phyloP scores from a whole-genome alignment of 1,140 invertebrate species.

The Apis florea region DNA sequence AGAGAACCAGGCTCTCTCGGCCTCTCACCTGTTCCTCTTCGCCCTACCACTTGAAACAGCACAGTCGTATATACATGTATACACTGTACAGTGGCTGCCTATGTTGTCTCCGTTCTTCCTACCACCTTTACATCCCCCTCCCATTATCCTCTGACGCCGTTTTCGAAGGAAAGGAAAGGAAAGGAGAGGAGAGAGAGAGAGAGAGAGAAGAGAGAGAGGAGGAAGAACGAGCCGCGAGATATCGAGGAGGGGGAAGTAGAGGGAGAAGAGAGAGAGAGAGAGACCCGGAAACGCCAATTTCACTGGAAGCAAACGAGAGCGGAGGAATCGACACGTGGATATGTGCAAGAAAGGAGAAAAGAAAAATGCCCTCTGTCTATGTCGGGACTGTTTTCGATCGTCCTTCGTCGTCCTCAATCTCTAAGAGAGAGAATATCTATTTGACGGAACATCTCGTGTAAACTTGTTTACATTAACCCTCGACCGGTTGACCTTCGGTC shows the following conservation, averaged over 20 bases:
- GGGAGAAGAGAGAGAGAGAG: slow-evolving; percentile 24
- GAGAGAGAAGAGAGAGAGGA: background rate
- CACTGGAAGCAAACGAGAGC: slow-evolving; percentile 55
- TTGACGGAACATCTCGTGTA: background rate
- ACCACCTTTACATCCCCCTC: slow-evolving; percentile 30
- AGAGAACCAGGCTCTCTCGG: slow-evolving; percentile 61
- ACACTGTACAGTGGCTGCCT: background rate
- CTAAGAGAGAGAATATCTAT: background rate
- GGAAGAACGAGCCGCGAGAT: background rate
- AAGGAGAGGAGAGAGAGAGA: background rate
- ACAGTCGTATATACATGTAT: slow-evolving; percentile 20
- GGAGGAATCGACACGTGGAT: slow-evolving; percentile 55
- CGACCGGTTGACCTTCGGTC: too few relatives aligned
- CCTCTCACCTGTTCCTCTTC: slow-evolving; percentile 75
- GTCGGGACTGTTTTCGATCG: slow-evolving; percentile 6
- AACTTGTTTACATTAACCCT: background rate
- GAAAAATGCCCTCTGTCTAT: slow-evolving; percentile 26
- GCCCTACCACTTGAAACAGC: slow-evolving; percentile 51
- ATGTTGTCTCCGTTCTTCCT: slow-evolving; percentile 39
- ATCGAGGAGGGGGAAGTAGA: slow-evolving; percentile 11
- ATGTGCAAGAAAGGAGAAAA: slow-evolving; percentile 50
- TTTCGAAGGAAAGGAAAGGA: slow-evolving; percentile 57
- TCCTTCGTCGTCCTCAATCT: background rate
- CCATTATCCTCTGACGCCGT: slow-evolving; percentile 34
- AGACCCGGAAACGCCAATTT: slow-evolving; percentile 64